Percentiles rank a stretch among this genome's conserved stretches.
Evolutionary conservation across 2,888 invertebrate genomes (phyloP).

Genomic region (Heliconius ismenius): DNA sequence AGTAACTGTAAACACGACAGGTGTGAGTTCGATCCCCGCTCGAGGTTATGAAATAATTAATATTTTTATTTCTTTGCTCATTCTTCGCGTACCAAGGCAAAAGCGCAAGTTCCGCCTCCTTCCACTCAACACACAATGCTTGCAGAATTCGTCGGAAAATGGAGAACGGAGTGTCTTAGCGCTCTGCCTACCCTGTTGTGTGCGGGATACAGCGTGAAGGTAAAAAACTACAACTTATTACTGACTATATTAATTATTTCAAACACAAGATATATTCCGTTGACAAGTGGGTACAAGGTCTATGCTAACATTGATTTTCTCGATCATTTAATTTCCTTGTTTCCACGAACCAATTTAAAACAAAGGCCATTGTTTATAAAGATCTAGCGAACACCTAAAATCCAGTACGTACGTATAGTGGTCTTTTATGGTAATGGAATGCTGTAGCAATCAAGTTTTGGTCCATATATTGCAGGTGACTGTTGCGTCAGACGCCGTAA

Average conservation of each 20-base stretch:
- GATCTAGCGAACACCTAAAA: slow-evolving; percentile 46
- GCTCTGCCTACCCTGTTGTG: too few relatives aligned
- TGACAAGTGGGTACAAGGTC: slow-evolving; percentile 38
- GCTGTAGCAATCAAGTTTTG: slow-evolving; percentile 61
- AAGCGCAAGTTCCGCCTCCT: too few relatives aligned
- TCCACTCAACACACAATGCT: too few relatives aligned
- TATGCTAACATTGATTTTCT: slow-evolving; percentile 35
- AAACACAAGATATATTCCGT: neutral
- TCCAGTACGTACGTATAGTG: slow-evolving; percentile 48
- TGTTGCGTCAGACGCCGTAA: slow-evolving; percentile 66
- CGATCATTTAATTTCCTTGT: slow-evolving; percentile 40
- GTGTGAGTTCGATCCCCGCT: too few relatives aligned
- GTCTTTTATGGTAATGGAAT: slow-evolving; percentile 60
- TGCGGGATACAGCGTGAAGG: too few relatives aligned
- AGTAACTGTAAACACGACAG: too few relatives aligned
- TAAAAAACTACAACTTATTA: neutral
- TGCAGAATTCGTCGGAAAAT: too few relatives aligned
- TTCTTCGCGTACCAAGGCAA: too few relatives aligned
- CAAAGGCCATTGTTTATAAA: slow-evolving; percentile 45
- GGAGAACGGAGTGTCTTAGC: too few relatives aligned
- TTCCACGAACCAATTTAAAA: slow-evolving; percentile 38
- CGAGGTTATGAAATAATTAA: too few relatives aligned
- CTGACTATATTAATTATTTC: slow-evolving; percentile 1
- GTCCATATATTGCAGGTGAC: slow-evolving; percentile 62
- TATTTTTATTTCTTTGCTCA: too few relatives aligned